These are phyloP conservation scores for Diplazon laetatorius DNA, from an alignment of 2,888 invertebrate genomes.

Conservation along the genomic window DNA sequence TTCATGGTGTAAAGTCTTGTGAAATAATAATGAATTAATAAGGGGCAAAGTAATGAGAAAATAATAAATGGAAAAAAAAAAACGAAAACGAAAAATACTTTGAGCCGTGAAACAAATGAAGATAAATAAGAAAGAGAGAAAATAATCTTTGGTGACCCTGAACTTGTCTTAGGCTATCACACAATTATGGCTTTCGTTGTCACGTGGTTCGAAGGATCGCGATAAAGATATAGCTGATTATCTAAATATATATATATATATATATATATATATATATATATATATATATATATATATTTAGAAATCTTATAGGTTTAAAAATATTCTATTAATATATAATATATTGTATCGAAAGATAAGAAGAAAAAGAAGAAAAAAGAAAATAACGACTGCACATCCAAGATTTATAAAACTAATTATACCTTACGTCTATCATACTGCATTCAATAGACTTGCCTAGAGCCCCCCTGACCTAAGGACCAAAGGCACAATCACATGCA, in stretches of 20 bases:
- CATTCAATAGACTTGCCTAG: constrained; percentile 81
- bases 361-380: constrained; percentile 68
- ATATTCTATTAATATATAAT: constrained; percentile 80
- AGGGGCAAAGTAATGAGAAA: constrained; percentile 42
- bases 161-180: constrained; percentile 71
- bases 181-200: constrained; percentile 78
- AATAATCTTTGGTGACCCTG: constrained; percentile 66
- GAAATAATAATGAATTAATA: constrained; percentile 60
- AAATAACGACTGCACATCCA: constrained; percentile 77
- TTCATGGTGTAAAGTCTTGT: constrained; percentile 63
- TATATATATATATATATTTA: constrained; percentile 65
- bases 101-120: constrained; percentile 23
- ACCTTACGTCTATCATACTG: constrained; percentile 77
- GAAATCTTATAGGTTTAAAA: constrained; percentile 72
- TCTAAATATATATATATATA: constrained; percentile 63
- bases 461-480: constrained; percentile 81
- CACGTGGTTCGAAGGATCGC: constrained; percentile 61
- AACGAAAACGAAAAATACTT: too few species aligned
- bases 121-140: constrained; percentile 36
- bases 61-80: too few species aligned
- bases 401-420: constrained; percentile 81
- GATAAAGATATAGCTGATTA: constrained; percentile 67
- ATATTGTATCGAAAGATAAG: constrained; percentile 79
- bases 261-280: constrained; percentile 67
- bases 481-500: constrained; percentile 81